Evolutionary conservation across 2,113 vertebrate species (phyloP).

Genomic region (Catagonus wagneri): DNA sequence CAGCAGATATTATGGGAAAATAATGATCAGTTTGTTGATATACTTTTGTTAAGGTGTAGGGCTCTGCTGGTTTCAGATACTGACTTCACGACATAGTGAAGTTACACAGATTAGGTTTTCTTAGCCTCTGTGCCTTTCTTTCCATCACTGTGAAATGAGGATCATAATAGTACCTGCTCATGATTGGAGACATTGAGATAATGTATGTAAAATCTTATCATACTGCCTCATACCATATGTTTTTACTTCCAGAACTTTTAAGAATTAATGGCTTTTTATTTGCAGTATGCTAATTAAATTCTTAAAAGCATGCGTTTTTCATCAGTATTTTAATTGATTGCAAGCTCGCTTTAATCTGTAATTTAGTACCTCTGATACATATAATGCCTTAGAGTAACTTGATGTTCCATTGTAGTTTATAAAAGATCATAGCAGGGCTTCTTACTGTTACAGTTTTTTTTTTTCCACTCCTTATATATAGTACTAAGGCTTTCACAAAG

Average conservation of each 20-base stretch:
- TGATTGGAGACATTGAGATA: conserved; percentile 1
- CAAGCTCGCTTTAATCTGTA: conserved; percentile 19
- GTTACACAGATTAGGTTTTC: conserved; percentile 23
- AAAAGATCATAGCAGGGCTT: neutral
- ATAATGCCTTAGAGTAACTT: neutral
- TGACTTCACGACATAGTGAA: neutral
- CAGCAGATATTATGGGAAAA: neutral
- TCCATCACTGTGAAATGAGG: neutral
- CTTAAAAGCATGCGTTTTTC: conserved; percentile 36
- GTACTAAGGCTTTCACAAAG: conserved; percentile 53
- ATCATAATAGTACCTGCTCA: neutral
- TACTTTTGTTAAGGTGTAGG: conserved; percentile 17
- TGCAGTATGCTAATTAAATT: conserved; percentile 44
- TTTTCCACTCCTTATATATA: neutral
- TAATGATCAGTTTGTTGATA: conserved; percentile 5
- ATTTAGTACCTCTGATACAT: conserved; percentile 40
- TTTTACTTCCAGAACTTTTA: conserved; percentile 46
- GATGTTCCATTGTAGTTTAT: conserved; percentile 42
- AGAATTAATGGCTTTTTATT: conserved; percentile 58
- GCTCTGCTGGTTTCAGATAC: neutral
- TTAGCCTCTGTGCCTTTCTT: conserved; percentile 18
- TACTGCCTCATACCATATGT: neutral
- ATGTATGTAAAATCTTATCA: conserved; percentile 5
- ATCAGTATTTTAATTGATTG: conserved; percentile 38
- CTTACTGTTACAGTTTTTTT: conserved; percentile 42